A percentile compares a stretch with the other conserved stretches of the same genome.
Evolutionary conservation across 2,797 vertebrate species (phyloP).

Genomic region (Onychomys leucogaster): DNA sequence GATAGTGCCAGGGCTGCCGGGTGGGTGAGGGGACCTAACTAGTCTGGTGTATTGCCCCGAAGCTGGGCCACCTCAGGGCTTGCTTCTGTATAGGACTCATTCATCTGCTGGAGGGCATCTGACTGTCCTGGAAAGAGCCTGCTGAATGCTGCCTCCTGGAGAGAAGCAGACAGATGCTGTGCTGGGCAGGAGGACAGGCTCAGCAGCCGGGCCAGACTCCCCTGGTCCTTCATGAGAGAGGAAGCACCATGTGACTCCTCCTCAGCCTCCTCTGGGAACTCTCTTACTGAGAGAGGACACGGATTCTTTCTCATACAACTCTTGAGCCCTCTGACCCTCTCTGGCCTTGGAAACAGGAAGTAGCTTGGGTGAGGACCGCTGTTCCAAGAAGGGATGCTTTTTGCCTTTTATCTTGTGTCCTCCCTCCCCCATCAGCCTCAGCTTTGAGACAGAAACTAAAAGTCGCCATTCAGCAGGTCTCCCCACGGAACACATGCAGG

Average conservation of each 20-base stretch:
- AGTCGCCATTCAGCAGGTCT: not conserved
- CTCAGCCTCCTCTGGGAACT: constrained; percentile 57
- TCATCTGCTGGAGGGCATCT: not conserved
- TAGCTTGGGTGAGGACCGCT: not conserved
- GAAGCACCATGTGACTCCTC: not conserved
- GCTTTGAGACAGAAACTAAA: not conserved
- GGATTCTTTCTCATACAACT: constrained; percentile 79
- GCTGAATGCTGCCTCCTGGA: not conserved
- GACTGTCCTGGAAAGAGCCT: not conserved
- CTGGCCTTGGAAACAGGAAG: constrained; percentile 74
- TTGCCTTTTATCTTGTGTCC: constrained; percentile 62
- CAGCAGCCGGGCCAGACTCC: not conserved
- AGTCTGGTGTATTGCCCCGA: rapidly evolving
- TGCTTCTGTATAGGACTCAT: not conserved
- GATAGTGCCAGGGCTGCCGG: not conserved
- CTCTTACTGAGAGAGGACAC: constrained; percentile 61
- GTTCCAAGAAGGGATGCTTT: constrained; percentile 28
- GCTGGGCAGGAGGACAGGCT: not conserved
- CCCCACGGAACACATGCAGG: not conserved
- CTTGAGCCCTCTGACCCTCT: constrained; percentile 74
- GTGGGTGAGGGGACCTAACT: not conserved
- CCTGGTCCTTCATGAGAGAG: not conserved
- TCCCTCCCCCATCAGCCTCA: not conserved
- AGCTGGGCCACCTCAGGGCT: not conserved
- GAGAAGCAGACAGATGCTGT: not conserved